Base-by-base conservation (phyloP, 2,113 vertebrate genomes). In the Aphelocoma coerulescens region DNA sequence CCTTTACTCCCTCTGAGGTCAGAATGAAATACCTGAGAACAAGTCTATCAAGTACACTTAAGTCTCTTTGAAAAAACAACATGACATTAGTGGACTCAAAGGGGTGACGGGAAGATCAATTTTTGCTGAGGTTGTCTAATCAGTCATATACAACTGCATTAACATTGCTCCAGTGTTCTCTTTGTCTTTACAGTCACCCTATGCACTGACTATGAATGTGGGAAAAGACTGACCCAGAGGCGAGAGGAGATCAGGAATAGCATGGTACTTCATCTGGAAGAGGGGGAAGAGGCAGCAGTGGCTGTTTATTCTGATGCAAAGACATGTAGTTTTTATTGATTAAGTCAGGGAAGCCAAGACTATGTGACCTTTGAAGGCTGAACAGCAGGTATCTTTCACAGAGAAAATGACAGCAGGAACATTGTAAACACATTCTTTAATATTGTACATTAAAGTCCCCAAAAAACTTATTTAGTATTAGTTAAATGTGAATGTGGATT, bases 41-140 rank as follows among this genome's bases (percentile, higher is more conserved):
- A 91, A 98, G 97, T 98, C 97, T 98, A 98, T 98, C 98, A 98
- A 98, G 97, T 91, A 98, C 84, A 88, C 92, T 97, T 97, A 96
- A 93, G 96, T 97, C 89, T 97, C 94, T 97, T 80, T 91, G 81
- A 96, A 98, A 96, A 95, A 98, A 97, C 96, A 97, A 96, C 96
- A 95, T 96, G 94, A 97, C 93, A 96, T 97, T 96, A 97, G 95
- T 96, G 69, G 92, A 95, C 85, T 98, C 84, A 71, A 88, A 59
- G 59, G 75, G 89, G 88, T 97, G 98, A 99, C 58, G 74, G 96
- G 91, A 97, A 98, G 97, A 99, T 99, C 98, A 98, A 98, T 99
- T 98, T 98, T 97, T 97, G 96, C 95, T 97, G 97, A 98, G 97
- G 89, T 97, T 89, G 91, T 95, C 97, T 95, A 72, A 97, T 97